Base-by-base conservation (phyloP, 2,888 invertebrate genomes). In the Patella depressa region DNA sequence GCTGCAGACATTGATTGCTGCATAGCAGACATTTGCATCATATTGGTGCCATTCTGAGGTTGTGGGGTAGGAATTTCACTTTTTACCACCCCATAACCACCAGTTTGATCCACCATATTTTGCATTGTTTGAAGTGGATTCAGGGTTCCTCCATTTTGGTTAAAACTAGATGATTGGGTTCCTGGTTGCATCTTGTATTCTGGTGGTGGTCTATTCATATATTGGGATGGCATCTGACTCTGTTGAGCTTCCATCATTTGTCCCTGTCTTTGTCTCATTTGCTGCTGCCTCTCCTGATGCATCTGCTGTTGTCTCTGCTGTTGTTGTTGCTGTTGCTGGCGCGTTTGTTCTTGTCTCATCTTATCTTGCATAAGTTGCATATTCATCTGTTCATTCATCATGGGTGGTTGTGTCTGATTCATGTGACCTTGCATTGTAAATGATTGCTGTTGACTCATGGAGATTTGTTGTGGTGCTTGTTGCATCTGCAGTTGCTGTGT, bases 131-230 rank as follows among this genome's bases (percentile, higher is more conserved):
- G 88, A 79, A 90, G 80, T 2, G 90, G 90, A 75, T 88, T 90
- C 76, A 84, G 83, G 76, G 84, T 84, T 71, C 84, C 81, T 45
- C 78, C 82, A 72, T 78, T 81, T 19, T 19, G 72, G 74, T 59
- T 76, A 65, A 65, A 65, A 14, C 76, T 76, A 7, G 80, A 75
- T 12, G 81, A 65, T 59, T 78, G 77, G 59, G 80, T 76, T 29
- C 76, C 79, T 17, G 79, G 84, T 76, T 87, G 87, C 86, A 88
- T 86, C 81, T 96, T 96, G 92, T 96, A 96, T 91, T 96, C 96
- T 2, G 96, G 96, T 70, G 96, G 96, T 34, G 96, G 96, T 53
- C 96, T 95, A 75, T 84, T 86, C 87, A 88, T 89, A 76, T 89
- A 89, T 78, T 88, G 83, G 3, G 80, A 78, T 19, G 81, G 79